Base-by-base conservation (phyloP, 2,797 vertebrate genomes). In the Lagorchestes hirsutus region DNA sequence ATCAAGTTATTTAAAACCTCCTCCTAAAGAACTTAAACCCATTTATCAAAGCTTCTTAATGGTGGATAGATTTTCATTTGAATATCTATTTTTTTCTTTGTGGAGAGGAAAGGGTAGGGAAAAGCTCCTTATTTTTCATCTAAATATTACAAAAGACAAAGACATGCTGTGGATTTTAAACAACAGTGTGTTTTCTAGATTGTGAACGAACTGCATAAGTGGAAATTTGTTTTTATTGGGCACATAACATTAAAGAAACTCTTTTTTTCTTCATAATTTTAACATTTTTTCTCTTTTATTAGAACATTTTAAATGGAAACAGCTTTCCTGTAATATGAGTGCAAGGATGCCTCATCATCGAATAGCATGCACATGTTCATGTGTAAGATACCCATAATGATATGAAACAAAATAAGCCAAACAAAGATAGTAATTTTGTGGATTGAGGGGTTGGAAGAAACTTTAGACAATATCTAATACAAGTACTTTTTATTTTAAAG, bases 301-400 rank as follows among this genome's bases (percentile, higher is more conserved):
- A 50, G 40, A 22, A 50, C 74, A 87, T 87, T 87, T 98, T 96
- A 96, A 95, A 96, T 94, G 93, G 40, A 97, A 97, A 91, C 34
- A 62, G 16, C 29, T 4, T 92, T 94, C 95, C 95, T 95, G 93
- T 96, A 55, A 92, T 95, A 57, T 92, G 93, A 95, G 59, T 94
- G 11, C 94, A 22, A 92, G 28, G 93, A 91, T 92, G 6, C 50
- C 94, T 97, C 95, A 95, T 87, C 22, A 59, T 55, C 31, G n/a
- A 93, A 5, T 14, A 54, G 91, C 52, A 12, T 24, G 0, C n/a
- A 54, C 5, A 0, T 67, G 46, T 57, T 55, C 46, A 27, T 96
- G 50, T 95, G 50, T 31, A 93, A 52, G 95, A 46, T 92, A 92
- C 27, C 95, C 91, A 94, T 91, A 59, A 96, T 94, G 97, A 91